Conservation (phyloP, 2,797 vertebrate genomes). For the Crypturellus tataupa region DNA sequence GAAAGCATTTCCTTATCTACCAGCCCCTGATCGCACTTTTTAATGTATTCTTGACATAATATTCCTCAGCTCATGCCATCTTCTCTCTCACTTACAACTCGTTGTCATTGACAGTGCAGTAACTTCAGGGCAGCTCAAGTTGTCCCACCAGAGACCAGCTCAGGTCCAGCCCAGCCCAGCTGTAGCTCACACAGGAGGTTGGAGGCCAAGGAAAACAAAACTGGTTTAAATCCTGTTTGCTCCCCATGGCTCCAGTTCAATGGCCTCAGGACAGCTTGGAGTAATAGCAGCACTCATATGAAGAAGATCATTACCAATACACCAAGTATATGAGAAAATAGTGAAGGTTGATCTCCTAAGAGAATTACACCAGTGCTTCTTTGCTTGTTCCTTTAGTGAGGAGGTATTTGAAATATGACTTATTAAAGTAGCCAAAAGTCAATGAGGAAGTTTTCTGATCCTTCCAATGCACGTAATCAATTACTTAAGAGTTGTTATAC, state of each 20-base stretch:
- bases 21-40: not conserved
- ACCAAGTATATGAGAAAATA: not conserved
- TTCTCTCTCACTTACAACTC: not conserved
- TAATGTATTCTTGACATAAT: not conserved
- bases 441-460: not conserved
- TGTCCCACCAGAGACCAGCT: not conserved
- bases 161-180: conserved; percentile 1
- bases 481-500: not conserved
- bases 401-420: not conserved
- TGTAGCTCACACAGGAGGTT: not conserved
- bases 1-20: not conserved
- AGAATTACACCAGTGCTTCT: not conserved
- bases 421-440: not conserved
- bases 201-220: conserved; percentile 8
- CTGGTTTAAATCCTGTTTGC: conserved; percentile 13
- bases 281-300: not conserved
- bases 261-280: not conserved
- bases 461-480: not conserved
- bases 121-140: not conserved
- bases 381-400: not conserved
- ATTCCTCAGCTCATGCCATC: not conserved
- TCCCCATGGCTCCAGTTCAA: not conserved
- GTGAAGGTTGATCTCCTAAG: not conserved
- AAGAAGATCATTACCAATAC: not conserved
- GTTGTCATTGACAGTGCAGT: not conserved